Evolutionary conservation across 2,113 vertebrate genomes (phyloP).

Genomic region (Salminus brasiliensis): DNA sequence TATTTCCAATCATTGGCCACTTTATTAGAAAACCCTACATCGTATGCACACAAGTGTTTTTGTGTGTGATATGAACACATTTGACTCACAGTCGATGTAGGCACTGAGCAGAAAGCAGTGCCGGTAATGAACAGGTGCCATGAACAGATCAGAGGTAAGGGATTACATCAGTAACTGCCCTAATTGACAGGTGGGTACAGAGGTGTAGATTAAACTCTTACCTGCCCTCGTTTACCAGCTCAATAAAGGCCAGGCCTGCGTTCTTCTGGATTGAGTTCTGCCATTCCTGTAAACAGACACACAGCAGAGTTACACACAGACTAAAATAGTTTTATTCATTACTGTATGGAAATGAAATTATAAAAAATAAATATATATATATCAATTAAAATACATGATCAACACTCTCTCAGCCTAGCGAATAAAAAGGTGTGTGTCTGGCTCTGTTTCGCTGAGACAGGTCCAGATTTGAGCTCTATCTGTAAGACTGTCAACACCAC

Average conservation of each 20-base stretch:
- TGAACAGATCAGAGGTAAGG: too few relatives aligned
- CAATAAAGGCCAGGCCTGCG: slow-evolving; percentile 84
- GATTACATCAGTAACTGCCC: not conserved
- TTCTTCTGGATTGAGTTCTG: slow-evolving; percentile 91
- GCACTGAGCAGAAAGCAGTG: too few relatives aligned
- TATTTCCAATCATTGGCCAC: too few relatives aligned
- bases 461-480: slow-evolving; percentile 85
- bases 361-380: not conserved
- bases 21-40: too few relatives aligned
- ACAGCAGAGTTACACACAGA: not conserved
- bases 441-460: slow-evolving; percentile 81
- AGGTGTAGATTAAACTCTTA: slow-evolving; percentile 49
- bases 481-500: slow-evolving; percentile 80
- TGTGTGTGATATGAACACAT: too few relatives aligned
- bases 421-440: slow-evolving; percentile 58
- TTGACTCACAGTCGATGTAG: too few relatives aligned
- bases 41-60: too few relatives aligned
- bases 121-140: too few relatives aligned
- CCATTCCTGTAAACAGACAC: slow-evolving; percentile 78
- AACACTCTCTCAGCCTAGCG: not conserved
- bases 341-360: not conserved
- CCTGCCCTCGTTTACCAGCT: slow-evolving; percentile 88
- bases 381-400: too few relatives aligned
- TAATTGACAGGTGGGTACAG: not conserved
- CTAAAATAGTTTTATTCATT: too few relatives aligned